Base-by-base conservation (phyloP, 2,797 vertebrate genomes). In the Coluber constrictor region DNA sequence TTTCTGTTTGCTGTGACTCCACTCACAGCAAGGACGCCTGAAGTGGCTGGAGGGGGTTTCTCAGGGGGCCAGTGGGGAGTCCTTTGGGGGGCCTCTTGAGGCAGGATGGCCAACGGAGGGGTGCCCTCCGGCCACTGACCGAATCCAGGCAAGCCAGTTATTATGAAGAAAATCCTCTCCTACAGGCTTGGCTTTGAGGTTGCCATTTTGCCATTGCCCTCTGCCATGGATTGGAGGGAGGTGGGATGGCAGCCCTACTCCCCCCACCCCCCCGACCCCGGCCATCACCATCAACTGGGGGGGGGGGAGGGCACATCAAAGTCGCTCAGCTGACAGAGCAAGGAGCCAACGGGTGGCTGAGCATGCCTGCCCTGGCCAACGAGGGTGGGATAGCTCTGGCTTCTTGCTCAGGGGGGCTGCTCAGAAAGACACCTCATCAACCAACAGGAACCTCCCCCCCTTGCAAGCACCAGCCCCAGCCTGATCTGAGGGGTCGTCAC, bases 161-260 rank as follows among this genome's bases (percentile, higher is more conserved):
- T 29, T 47, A 47, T 90, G 95, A 95, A 94, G 90, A 91, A 61
- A 10, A 0, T 0, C 51, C 61, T 88, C 88, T 86, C 92, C 61
- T 47, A 27, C 92, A n/a, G 16, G 37, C 93, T 93, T 74, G 47
- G 87, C 56, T 90, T 79, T n/a, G 61, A 63, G 61, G 61, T 29
- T n/a, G 61, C 27, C 29, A n/a, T 13, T 63, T 63, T 63, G 61
- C 61, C 27, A 29, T 29, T 63, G 61, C 12, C n/a, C 43, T 91
- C 63, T 3, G 37, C 79, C 92, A 29, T 10, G 63, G 88, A 66
- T 57, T 86, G 86, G 29, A 20, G 37, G 0, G 56, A 88, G n/a
- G n/a, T 23, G 88, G 61, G 89, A 4, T 8, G 29, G 63, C 12
- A 87, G 29, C 18, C 3, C 23, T 37, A 37, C 37, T 37, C 5